phyloP scores from a whole-genome alignment of 2,888 invertebrate genomes.

The Gisinianus flammeolus region DNA sequence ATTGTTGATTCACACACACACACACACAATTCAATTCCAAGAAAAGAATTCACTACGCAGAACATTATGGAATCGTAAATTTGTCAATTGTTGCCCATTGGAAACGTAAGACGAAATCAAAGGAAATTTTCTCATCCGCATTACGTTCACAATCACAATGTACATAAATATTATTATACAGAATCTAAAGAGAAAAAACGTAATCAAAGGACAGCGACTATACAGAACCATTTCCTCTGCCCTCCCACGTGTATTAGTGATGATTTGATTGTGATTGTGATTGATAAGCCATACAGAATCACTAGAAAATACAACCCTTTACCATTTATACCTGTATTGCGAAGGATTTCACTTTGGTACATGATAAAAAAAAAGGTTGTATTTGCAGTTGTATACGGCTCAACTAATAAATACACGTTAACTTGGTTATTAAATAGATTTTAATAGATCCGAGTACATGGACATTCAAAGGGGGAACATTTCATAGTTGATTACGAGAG shows the following conservation, averaged over 20 bases:
- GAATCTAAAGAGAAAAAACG: no score
- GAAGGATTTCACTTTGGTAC: neutral
- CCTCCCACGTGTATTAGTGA: constrained; percentile 29
- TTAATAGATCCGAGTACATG: constrained; percentile 15
- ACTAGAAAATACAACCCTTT: neutral
- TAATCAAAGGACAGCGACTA: no score
- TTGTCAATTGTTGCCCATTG: no score
- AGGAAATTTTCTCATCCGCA: no score
- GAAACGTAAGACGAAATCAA: no score
- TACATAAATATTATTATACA: no score
- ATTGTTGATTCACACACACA: no score
- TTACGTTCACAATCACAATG: no score
- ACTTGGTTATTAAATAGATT: constrained; percentile 18
- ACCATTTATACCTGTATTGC: neutral
- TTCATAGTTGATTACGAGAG: neutral
- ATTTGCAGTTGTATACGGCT: neutral
- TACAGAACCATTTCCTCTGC: no score
- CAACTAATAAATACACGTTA: neutral
- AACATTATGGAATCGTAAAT: no score
- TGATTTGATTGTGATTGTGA: constrained; percentile 4
- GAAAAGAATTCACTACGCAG: no score
- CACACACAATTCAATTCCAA: no score
- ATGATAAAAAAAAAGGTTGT: neutral
- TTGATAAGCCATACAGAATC: constrained; percentile 3
- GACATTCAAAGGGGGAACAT: constrained; percentile 12